Base-by-base conservation (phyloP, 2,888 invertebrate species). In the Strigamia maritima region DNA sequence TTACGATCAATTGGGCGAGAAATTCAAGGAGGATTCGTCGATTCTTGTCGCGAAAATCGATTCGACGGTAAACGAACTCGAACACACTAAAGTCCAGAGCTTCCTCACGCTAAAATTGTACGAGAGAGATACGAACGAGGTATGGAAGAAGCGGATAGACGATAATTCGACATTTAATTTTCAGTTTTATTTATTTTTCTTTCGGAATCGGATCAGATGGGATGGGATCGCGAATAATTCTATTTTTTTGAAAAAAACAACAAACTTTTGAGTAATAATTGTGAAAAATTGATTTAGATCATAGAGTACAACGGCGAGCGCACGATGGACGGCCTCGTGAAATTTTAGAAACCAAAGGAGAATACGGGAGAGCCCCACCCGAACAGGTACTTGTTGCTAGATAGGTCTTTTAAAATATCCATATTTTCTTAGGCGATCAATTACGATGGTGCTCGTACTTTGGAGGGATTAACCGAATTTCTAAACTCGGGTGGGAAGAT, bases 11-110 rank as follows among this genome's bases (percentile, higher is more conserved):
- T 89, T 98, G 84, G 97, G 92, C 81, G 97, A 98, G 86, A 94
- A 97, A 87, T 98, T 92, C 89, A 92, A 93, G 87, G 92, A 93
- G 84, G 87, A 85, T 81, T 85, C 91, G 83, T 91, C 91, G 82
- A 89, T 98, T 81, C 90, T 99, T 77, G 93, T 99, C 86, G 98
- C 98, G 84, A 99, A 99, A 89, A 98, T 99, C 90, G 99, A 99
- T 88, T 93, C 98, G 81, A 99, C 99, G 79, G 93, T 91, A 85
- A 99, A 99, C 88, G 99, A 99, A 89, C 88, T 99, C 83, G 97
- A 97, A 85, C 95, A 95, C 88, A 93, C 97, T 80, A 97, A 96
- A 89, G 91, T 99, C 85, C 91, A 92, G 82, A 95, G 93, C 83
- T 98, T 95, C 92, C 97, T 97, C 81, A 97, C 97, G 81, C 91